Conservation (phyloP, 2,888 invertebrate genomes). For the Heliconius hortense region DNA sequence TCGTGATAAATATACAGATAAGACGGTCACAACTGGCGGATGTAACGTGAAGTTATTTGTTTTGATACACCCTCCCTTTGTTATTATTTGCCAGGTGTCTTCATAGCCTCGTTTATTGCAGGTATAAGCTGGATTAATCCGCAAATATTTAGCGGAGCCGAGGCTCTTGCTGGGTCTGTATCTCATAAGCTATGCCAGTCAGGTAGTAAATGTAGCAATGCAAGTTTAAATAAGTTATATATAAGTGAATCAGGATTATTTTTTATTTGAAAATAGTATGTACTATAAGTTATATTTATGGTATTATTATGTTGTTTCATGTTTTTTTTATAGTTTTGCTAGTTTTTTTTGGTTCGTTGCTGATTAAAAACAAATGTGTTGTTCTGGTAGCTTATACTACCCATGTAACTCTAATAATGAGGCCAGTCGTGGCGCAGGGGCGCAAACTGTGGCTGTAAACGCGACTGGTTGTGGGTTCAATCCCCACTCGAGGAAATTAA, state of each 20-base stretch:
- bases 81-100: conserved; percentile 79
- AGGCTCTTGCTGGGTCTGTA: conserved; percentile 15
- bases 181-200: conserved; percentile 15
- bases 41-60: conserved; percentile 63
- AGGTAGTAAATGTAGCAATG: not conserved
- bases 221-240: conserved; percentile 4
- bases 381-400: too few relatives aligned
- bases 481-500: too few relatives aligned
- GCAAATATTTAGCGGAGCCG: conserved; percentile 30
- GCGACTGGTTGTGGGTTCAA: too few relatives aligned
- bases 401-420: too few relatives aligned
- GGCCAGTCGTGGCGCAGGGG: too few relatives aligned
- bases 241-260: not conserved
- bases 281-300: not conserved
- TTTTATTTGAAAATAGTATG: not conserved
- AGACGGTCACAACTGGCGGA: conserved; percentile 43
- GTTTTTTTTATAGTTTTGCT: too few relatives aligned
- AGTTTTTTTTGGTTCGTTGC: too few relatives aligned
- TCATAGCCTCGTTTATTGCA: conserved; percentile 69
- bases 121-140: conserved; percentile 58
- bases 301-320: too few relatives aligned
- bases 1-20: conserved; percentile 46
- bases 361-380: too few relatives aligned
- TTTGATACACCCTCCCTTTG: conserved; percentile 62
- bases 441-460: too few relatives aligned